phyloP scores from a whole-genome alignment of 2,797 vertebrate genomes.

The Myripristis murdjan region DNA sequence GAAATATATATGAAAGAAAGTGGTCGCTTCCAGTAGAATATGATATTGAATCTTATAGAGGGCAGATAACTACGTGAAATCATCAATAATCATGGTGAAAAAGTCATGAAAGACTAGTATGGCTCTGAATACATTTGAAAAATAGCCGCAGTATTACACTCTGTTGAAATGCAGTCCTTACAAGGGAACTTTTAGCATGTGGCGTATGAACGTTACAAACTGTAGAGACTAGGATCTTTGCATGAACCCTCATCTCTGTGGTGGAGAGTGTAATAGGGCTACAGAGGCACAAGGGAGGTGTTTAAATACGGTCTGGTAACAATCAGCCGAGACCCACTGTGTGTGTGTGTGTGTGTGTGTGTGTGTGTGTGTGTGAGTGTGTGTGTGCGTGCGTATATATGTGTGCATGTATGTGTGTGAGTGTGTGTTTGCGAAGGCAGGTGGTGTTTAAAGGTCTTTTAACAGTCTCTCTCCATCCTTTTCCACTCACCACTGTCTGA shows the following conservation, averaged over 20 bases:
- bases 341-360: constrained; percentile 14
- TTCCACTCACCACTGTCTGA: constrained; percentile 82
- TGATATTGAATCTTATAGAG: neutral
- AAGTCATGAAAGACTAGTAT: constrained; percentile 10
- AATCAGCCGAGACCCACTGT: constrained; percentile 76
- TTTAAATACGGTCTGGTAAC: constrained; percentile 84
- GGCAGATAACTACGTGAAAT: constrained; percentile 24
- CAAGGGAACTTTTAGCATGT: constrained; percentile 25
- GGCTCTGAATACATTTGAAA: constrained; percentile 31
- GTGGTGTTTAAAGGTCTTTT: constrained; percentile 80
- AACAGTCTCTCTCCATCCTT: constrained; percentile 82
- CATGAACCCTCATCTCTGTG: constrained; percentile 52
- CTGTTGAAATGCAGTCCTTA: constrained; percentile 15
- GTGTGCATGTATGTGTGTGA: constrained; percentile 37
- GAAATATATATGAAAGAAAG: neutral
- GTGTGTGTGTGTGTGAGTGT: constrained; percentile 3
- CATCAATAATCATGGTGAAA: neutral
- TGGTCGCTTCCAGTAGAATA: constrained; percentile 13
- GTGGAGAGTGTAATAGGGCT: constrained; percentile 48
- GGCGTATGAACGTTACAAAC: constrained; percentile 21
- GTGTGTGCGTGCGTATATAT: constrained; percentile 19
- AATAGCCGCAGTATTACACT: constrained; percentile 25
- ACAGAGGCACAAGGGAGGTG: constrained; percentile 69
- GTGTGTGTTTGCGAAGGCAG: constrained; percentile 60
- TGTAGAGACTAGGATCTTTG: constrained; percentile 35